Evolutionary conservation across 2,888 invertebrate genomes (phyloP), one percentile per base, ranked within the genome.

Genomic region (Ophioninae sp.): DNA sequence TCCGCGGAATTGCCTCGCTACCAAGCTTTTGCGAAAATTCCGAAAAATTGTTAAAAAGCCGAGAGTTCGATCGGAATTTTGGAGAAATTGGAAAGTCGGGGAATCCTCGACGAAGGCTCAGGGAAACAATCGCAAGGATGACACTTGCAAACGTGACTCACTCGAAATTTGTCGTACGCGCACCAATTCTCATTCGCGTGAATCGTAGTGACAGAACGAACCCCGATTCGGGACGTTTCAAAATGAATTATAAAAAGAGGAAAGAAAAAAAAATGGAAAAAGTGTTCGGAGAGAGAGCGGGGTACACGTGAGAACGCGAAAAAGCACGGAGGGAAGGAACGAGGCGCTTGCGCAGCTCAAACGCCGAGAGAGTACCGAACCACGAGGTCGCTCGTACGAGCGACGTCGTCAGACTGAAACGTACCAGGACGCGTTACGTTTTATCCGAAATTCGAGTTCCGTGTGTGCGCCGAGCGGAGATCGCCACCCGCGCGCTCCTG

Each of bases 351-450:
- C 71, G 65, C 75, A 51, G 76, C 84, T 74, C 84, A 81, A 85
- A 82, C 85, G 13, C 51, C 51, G 51, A 44, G 51, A 51, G 51
- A 51, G 17, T 51, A 51, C 51, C 13, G 51, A 51, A 51, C 6
- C 86, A 87, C 89, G 91, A 90, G 87, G 89, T 89, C 88, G 87
- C 90, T 89, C 89, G 88, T 69, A 86, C 85, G 91, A 92, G 87
- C 88, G 90, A 90, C 91, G 91, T 91, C 88, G 90, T 88, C 88
- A 90, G 88, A 92, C 92, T 92, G 92, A 91, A 88, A 87, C 85
- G 79, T 81, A 72, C 75, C 81, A 76, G 77, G 74, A 76, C 81
- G 79, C 82, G 83, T 79, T 71, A 75, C 82, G 80, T 82, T 85
- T 85, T 82, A 83, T 83, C 73, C 79, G 79, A 76, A 79, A 79